These are phyloP conservation scores for Tretioscincus oriximinensis DNA, from an alignment of 2,113 vertebrate genomes.

Conservation along the genomic window DNA sequence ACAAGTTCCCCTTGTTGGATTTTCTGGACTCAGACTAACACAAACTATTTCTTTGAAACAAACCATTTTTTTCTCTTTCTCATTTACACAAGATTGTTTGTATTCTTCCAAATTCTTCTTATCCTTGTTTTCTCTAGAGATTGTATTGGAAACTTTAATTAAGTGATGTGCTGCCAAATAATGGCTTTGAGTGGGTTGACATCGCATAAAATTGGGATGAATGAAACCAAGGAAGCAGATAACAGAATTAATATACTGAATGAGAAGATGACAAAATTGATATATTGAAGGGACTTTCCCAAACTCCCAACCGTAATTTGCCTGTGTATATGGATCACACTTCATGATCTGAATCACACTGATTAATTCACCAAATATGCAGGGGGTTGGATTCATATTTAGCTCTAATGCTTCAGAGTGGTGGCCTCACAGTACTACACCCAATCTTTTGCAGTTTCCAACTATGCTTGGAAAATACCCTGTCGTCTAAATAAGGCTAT, in stretches of 20 bases:
- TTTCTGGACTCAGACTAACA: too few relatives aligned
- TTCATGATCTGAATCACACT: background rate
- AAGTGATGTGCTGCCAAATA: background rate
- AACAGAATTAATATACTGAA: background rate
- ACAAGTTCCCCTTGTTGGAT: too few relatives aligned
- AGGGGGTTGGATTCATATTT: background rate
- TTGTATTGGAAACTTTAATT: background rate
- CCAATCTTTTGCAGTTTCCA: background rate
- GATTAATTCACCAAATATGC: background rate
- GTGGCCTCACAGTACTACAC: background rate
- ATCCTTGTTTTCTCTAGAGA: background rate
- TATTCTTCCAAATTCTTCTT: background rate
- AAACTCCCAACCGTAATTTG: background rate
- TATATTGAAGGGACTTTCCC: background rate
- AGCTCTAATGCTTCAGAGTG: background rate
- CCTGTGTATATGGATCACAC: background rate
- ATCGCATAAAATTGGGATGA: background rate
- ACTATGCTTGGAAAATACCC: background rate
- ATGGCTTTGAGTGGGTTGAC: background rate
- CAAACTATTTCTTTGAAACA: too few relatives aligned
- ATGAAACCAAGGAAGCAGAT: background rate
- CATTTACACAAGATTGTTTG: background rate
- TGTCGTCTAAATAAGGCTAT: background rate
- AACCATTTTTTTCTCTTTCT: too few relatives aligned
- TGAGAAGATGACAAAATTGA: background rate